A percentile compares a stretch with the other conserved stretches of the same genome.
These are phyloP conservation scores for Stichopus chloronotus DNA, from an alignment of 35 echinoderm and acorn worm species.

Conservation along the genomic window DNA sequence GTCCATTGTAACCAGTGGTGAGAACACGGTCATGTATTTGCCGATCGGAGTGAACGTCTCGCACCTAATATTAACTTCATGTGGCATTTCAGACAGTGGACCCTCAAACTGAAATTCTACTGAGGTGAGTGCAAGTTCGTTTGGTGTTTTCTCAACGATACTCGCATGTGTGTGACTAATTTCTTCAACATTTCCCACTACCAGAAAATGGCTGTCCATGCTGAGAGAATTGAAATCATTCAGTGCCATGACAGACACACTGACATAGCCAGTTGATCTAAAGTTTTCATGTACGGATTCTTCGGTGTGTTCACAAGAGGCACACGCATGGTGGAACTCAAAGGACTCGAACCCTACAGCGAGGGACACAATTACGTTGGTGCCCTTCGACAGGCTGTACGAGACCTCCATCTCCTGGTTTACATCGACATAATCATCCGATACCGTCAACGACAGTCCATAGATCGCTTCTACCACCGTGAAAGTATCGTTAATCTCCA, in stretches of 20 bases:
- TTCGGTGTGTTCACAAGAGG: neutral
- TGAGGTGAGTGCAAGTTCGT: neutral
- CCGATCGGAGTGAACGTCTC: neutral
- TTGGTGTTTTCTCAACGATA: neutral
- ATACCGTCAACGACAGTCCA: slow-evolving; percentile 1
- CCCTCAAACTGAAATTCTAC: slow-evolving; percentile 8
- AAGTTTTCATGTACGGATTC: neutral
- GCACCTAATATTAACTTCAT: neutral
- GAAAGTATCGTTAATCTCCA: neutral
- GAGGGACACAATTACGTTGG: neutral
- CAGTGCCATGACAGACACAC: neutral
- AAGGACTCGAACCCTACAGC: neutral
- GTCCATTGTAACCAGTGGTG: neutral
- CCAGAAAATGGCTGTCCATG: neutral
- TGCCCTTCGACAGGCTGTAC: neutral
- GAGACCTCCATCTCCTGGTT: neutral
- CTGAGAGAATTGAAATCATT: slow-evolving; percentile 16
- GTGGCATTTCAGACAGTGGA: neutral
- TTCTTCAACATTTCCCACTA: slow-evolving; percentile 22
- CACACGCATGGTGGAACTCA: slow-evolving; percentile 17
- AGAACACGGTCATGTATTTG: neutral
- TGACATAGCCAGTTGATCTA: neutral
- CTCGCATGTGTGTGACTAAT: neutral
- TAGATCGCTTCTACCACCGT: neutral
- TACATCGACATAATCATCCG: neutral